These are phyloP conservation scores for Sinosuthora webbiana DNA, from an alignment of 2,113 vertebrate species.

Conservation along the genomic window DNA sequence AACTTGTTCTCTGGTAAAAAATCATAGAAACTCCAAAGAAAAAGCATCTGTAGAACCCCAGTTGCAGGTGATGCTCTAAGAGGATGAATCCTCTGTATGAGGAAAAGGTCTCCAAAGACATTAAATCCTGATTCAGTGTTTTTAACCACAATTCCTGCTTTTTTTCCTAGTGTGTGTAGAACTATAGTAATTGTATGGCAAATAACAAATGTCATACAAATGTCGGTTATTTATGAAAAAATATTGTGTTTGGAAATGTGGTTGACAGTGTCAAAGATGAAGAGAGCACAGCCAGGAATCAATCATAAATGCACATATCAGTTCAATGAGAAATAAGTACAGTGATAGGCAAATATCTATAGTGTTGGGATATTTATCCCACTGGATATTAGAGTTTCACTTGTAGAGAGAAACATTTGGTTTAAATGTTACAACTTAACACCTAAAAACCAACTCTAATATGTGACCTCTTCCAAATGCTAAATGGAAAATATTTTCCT, in stretches of 20 bases:
- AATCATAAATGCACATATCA: neutral
- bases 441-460: conserved; percentile 9
- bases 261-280: neutral
- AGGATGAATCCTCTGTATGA: neutral
- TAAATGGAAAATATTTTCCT: neutral
- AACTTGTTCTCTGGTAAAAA: neutral
- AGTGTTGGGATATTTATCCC: neutral
- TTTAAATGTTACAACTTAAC: neutral
- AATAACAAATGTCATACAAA: neutral
- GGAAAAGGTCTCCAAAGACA: neutral
- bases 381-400: neutral
- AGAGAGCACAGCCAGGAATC: neutral
- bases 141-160: neutral
- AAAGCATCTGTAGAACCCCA: neutral
- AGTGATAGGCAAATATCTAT: neutral
- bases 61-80: neutral
- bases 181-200: neutral
- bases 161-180: neutral
- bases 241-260: neutral
- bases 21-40: neutral
- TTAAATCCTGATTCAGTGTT: neutral
- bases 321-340: neutral
- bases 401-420: neutral
- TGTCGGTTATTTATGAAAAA: neutral
- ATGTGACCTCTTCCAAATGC: neutral